Evolutionary conservation across 2,113 vertebrate genomes (phyloP), one percentile per base, ranked within the genome.

Genomic region (Lamprotornis superbus): DNA sequence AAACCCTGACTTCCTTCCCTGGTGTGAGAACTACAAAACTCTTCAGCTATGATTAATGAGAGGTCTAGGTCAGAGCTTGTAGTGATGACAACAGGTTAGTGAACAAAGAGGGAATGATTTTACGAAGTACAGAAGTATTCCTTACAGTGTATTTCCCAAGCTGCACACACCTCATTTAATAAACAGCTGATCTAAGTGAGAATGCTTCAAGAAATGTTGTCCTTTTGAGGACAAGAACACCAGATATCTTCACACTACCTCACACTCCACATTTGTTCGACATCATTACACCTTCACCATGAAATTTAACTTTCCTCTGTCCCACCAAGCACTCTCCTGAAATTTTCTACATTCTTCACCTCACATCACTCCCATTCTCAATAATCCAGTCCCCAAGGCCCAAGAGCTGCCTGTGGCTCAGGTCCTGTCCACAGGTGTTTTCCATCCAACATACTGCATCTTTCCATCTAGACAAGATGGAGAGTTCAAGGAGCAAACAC

Each of bases 221-320:
- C 39, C 35, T 94, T 86, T 79, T 63, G 46, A 44, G 44, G 37
- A 57, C 7, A 70, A 61, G 40, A 68, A 49, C 0, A 0, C 14
- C 13, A 53, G 15, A 3, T 35, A 52, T 31, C 50, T 64, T 76
- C 53, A 76, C 35, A 71, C 10, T 31, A 40, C n/a, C 13, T 55
- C 37, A 73, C 0, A 0, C 11, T 49, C 56, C 1, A 0, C 21
- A n/a, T 49, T 77, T 79, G 35, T 24, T 60, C 21, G 27, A 47
- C 16, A 25, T 28, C 42, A 68, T 44, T 47, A 31, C 37, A 39
- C 13, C 11, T 64, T 75, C 61, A 47, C 9, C 18, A 39, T 7
- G 9, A 87, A 50, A 57, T 40, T 28, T 57, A 84, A 67, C 27
- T 67, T 73, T 30, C 17, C 18, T 68, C 40, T 42, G 59, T 81